Percentiles rank a stretch among this genome's conserved stretches.
These are phyloP conservation scores for Agriopis marginaria DNA, from an alignment of 2,888 invertebrate species.

Conservation along the genomic window DNA sequence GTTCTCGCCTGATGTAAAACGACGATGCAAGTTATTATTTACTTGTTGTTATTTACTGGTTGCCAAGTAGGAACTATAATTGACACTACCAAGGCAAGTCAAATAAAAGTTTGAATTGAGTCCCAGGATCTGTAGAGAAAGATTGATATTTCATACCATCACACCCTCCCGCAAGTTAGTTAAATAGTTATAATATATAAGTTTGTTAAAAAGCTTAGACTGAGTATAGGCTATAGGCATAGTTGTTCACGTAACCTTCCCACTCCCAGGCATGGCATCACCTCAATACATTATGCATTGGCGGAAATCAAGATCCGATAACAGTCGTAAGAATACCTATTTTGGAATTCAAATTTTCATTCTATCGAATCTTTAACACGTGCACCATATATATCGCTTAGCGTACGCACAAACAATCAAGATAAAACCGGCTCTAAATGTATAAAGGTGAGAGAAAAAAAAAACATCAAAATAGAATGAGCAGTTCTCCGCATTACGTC, in stretches of 20 bases:
- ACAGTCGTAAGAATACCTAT: conserved; percentile 12
- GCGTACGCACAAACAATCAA: conserved; percentile 13
- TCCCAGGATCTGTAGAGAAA: too few species aligned
- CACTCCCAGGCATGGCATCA: conserved; percentile 4
- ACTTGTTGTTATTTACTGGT: too few species aligned
- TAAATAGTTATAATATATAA: too few species aligned
- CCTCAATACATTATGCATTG: conserved; percentile 26
- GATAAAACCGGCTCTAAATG: conserved; percentile 5
- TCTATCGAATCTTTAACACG: conserved; percentile 6
- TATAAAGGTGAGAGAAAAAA: conserved; percentile 3
- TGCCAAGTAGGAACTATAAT: too few species aligned
- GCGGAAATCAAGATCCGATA: conserved; percentile 25
- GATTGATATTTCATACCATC: too few species aligned
- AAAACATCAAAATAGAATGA: conserved; percentile 19
- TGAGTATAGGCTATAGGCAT: neutral
- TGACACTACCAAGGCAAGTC: too few species aligned
- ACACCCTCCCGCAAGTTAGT: too few species aligned
- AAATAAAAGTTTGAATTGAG: too few species aligned
- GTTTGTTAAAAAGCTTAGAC: too few species aligned
- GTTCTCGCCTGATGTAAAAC: too few species aligned
- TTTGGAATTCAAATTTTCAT: conserved; percentile 14
- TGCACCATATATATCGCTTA: conserved; percentile 4
- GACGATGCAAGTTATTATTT: too few species aligned
- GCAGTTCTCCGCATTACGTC: conserved; percentile 19
- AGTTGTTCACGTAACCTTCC: conserved; percentile 2